Base-by-base conservation (phyloP, 2,797 vertebrate species). In the Myotis myotis region DNA sequence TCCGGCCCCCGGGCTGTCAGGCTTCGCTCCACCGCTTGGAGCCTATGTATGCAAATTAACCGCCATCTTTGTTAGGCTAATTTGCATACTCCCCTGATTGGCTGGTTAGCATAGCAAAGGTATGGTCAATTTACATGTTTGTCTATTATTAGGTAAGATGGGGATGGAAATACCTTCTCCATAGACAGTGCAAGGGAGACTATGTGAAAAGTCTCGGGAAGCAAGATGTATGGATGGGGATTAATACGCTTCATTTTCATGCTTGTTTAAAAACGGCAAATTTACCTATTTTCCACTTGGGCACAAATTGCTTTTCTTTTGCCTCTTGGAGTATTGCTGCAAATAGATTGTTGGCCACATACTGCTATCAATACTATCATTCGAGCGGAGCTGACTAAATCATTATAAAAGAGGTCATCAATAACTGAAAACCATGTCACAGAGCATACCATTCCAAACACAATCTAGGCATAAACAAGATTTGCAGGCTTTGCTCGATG, bases 361-460 rank as follows among this genome's bases (percentile, higher is more conserved):
- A 57, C 33, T 95, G 87, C 94, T 95, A 97, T 89, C 93, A 70
- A 95, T 93, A 82, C 68, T 47, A 83, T 76, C 78, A 81, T 89
- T 95, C 90, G 85, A 47, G 30, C 15, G 70, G 92, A 94, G 85
- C 82, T 49, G 92, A 84, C 71, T 85, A 84, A 91, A 74, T 95
- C 78, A 94, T 78, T 94, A 81, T 78, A 91, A 95, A 96, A 88
- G 90, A 93, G 85, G 49, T 88, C 70, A 94, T 89, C 90, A 90
- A 93, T 94, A 95, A 91, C 85, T 78, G 53, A 92, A 86, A 81
- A 70, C 38, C 0, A 5, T 41, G 70, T 89, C 79, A 66, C 8
- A 4, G 68, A 94, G 33, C 71, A 80, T 28, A 79, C 20, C 49
- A 85, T 78, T 95, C 93, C 82, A 95, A 64, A 93, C 70, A 93